phyloP scores from a whole-genome alignment of 2,797 vertebrate species.

The Phaenicophaeus curvirostris region DNA sequence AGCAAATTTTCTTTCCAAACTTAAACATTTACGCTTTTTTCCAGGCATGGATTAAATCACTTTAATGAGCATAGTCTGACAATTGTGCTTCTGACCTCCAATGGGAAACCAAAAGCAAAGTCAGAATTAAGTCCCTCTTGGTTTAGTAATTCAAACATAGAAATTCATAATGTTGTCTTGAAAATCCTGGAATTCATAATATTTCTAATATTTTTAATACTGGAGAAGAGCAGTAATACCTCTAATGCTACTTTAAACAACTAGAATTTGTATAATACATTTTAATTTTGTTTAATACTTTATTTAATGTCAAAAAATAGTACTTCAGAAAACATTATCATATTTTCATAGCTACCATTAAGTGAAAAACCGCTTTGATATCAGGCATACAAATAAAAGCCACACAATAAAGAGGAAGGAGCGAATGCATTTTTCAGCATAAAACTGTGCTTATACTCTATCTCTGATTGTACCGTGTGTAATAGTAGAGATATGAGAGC shows the following conservation, averaged over 20 bases:
- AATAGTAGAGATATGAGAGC: neutral
- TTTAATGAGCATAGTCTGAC: neutral
- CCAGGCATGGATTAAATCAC: neutral
- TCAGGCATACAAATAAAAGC: neutral
- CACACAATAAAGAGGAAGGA: neutral
- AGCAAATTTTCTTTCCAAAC: neutral
- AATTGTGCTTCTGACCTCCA: neutral
- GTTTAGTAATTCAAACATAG: neutral
- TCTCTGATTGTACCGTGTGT: neutral
- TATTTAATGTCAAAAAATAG: neutral
- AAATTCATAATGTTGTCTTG: neutral
- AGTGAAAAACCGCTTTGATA: neutral
- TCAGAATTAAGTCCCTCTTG: neutral
- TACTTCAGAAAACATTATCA: neutral
- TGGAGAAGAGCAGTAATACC: neutral
- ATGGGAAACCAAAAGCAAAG: neutral
- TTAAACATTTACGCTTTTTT: neutral
- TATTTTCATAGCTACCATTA: neutral
- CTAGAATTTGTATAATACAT: neutral
- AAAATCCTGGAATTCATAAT: neutral
- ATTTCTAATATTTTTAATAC: neutral
- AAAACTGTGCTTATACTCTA: neutral
- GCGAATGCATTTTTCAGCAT: neutral
- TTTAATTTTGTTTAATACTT: neutral
- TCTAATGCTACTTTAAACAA: neutral